Evolutionary conservation across 2,888 invertebrate genomes (phyloP), one percentile per base, ranked within the genome.

Genomic region (Scrobipalpa atriplicella): DNA sequence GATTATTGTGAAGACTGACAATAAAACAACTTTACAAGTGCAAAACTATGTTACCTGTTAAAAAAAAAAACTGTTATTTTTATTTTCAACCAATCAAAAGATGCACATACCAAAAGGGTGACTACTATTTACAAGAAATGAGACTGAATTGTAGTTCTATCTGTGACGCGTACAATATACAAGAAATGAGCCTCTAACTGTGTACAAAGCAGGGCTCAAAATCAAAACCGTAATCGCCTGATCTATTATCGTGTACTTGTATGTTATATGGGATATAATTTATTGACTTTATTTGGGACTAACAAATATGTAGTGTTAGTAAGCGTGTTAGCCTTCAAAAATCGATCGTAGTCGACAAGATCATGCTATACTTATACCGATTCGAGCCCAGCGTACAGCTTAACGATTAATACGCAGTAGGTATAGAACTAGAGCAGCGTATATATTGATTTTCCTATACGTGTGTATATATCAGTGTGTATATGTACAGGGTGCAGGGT

Each of bases 61-160:
- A 86, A 87, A 84, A 85, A 89, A 90, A 90, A 91, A 88, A 87
- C 84, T n/a, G n/a, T n/a, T n/a, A 82, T 87, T 86, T 87, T 90
- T 86, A 91, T 90, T 91, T 83, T 81, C 84, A 89, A 87, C 87
- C 84, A 89, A 88, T 87, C 84, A 85, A 84, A 85, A 84, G 75
- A 80, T 81, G 78, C 84, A 83, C 80, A 87, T 90, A 90, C 88
- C 87, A 79, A 79, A 29, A 72, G 87, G 90, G n/a, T n/a, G n/a
- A n/a, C n/a, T 90, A 89, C 78, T 87, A 92, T 92, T 89, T 92
- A 92, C 92, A 92, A 89, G 85, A 84, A 75, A 77, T 82, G 80
- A 74, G 75, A 84, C 73, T 74, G 78, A 75, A 58, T n/a, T 29
- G 52, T 52, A 19, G 2, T 19, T 7, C 2, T 21, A 8, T 13